These are phyloP conservation scores for Lucinisca nassula DNA, from an alignment of 2,888 invertebrate species.

Conservation along the genomic window DNA sequence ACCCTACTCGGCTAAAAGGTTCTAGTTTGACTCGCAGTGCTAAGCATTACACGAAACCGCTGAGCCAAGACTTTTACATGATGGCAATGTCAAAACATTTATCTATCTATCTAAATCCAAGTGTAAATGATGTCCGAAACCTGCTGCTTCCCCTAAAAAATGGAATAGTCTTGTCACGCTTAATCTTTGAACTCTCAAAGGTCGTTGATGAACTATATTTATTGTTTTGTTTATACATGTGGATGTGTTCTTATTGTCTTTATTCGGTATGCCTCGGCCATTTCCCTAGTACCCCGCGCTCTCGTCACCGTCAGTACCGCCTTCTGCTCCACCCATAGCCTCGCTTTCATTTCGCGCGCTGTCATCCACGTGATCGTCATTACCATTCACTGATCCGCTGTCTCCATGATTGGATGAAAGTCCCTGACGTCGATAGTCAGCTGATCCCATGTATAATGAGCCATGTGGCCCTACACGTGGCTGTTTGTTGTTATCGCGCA, in stretches of 20 bases:
- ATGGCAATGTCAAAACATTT: too few relatives aligned
- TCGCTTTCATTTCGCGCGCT: neutral
- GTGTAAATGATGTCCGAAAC: too few relatives aligned
- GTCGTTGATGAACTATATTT: too few relatives aligned
- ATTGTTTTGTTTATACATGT: neutral
- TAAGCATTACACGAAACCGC: too few relatives aligned
- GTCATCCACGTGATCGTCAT: neutral
- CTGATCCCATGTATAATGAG: neutral
- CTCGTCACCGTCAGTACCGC: neutral
- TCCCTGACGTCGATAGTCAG: neutral
- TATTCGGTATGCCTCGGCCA: constrained; percentile 17
- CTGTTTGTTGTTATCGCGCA: neutral
- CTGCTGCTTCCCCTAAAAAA: too few relatives aligned
- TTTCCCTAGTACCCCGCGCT: neutral
- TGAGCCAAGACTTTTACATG: too few relatives aligned
- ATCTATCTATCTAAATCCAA: too few relatives aligned
- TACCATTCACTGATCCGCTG: neutral
- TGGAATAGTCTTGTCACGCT: too few relatives aligned
- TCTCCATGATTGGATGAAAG: neutral
- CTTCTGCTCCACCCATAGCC: neutral
- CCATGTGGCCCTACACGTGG: neutral
- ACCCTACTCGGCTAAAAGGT: too few relatives aligned
- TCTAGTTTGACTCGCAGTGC: too few relatives aligned
- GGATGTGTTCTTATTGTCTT: too few relatives aligned
- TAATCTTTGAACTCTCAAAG: too few relatives aligned